Conservation (phyloP, 2,888 invertebrate genomes). For the Melieria picta region DNA sequence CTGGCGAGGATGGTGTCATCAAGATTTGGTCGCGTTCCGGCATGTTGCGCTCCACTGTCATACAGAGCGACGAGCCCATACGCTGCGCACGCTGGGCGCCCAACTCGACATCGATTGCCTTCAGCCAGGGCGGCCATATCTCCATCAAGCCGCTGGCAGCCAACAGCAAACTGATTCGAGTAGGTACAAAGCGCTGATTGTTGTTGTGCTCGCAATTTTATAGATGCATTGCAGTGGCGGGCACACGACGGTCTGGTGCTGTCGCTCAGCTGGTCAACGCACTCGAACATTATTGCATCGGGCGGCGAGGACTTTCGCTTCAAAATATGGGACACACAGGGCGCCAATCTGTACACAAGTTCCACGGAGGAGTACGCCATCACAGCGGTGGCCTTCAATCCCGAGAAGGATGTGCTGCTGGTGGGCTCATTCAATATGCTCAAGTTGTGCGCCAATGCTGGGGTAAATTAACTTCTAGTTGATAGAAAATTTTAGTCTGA, state of each 20-base stretch:
- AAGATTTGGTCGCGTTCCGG: slow-evolving; percentile 98
- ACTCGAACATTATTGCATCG: slow-evolving; percentile 89
- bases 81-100: slow-evolving; percentile 88
- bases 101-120: slow-evolving; percentile 75
- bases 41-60: slow-evolving; percentile 88
- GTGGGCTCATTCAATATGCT: slow-evolving; percentile 94
- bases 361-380: slow-evolving; percentile 89
- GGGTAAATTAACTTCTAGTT: slow-evolving; percentile 70
- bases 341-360: slow-evolving; percentile 87
- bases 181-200: slow-evolving; percentile 55
- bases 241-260: slow-evolving; percentile 95
- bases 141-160: slow-evolving; percentile 79
- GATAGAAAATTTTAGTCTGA: background rate
- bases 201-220: background rate
- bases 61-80: slow-evolving; percentile 84
- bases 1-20: slow-evolving; percentile 95
- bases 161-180: slow-evolving; percentile 78
- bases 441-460: slow-evolving; percentile 90
- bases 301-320: slow-evolving; percentile 92
- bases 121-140: slow-evolving; percentile 75
- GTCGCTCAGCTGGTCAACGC: slow-evolving; percentile 94
- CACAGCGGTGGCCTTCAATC: slow-evolving; percentile 90
- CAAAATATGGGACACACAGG: slow-evolving; percentile 92
- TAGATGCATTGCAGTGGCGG: slow-evolving; percentile 78
- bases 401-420: slow-evolving; percentile 89